phyloP scores from a whole-genome alignment of 2,797 vertebrate species.

The Catharus ustulatus region DNA sequence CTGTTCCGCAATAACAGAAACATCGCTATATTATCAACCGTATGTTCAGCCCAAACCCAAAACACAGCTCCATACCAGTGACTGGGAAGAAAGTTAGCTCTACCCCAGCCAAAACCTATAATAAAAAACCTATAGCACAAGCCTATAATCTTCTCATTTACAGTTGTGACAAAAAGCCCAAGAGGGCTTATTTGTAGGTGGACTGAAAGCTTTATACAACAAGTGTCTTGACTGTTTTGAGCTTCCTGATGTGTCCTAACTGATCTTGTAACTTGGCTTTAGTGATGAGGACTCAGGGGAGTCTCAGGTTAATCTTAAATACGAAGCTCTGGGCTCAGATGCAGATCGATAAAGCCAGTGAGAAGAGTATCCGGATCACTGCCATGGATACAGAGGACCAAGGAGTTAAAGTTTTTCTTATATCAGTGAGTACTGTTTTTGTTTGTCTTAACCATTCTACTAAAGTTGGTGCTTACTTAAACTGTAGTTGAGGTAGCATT shows the following conservation, averaged over 20 bases:
- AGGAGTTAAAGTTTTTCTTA: conserved; percentile 97
- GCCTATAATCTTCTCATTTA: background rate
- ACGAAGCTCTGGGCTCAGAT: conserved; percentile 99
- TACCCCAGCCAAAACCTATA: background rate
- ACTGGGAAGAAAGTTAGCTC: background rate
- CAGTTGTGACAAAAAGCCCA: background rate
- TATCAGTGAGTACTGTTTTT: conserved; percentile 83
- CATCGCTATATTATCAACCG: background rate
- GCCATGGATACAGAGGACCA: conserved; percentile 99
- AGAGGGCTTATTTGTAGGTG: background rate
- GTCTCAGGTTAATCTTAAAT: conserved; percentile 95
- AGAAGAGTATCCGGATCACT: conserved; percentile 96
- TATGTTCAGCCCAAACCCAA: background rate
- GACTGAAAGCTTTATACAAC: background rate
- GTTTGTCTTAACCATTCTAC: background rate
- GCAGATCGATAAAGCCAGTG: conserved; percentile 99
- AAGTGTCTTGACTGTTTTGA: background rate
- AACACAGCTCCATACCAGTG: background rate
- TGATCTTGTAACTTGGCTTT: conserved; percentile 22
- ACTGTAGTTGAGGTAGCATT: background rate
- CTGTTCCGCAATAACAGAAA: background rate
- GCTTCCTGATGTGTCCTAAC: background rate
- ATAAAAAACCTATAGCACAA: background rate
- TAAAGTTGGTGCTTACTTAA: background rate
- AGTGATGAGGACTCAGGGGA: conserved; percentile 99